phyloP scores from a whole-genome alignment of 1,140 invertebrate genomes.

The Physella acuta region DNA sequence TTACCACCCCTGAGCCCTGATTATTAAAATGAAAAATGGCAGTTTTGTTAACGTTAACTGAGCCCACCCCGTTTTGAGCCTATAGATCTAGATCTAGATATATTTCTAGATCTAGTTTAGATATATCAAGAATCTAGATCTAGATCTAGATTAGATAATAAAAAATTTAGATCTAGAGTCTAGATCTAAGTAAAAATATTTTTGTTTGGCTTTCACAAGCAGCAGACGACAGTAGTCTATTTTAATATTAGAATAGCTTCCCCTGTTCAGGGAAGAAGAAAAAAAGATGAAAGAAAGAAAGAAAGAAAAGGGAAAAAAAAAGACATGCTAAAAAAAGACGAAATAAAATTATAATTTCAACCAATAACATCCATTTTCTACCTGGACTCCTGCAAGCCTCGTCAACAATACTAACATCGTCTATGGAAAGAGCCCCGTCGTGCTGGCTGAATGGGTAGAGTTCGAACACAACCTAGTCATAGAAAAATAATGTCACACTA shows the following conservation, averaged over 20 bases:
- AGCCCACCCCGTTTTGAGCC: too few species aligned
- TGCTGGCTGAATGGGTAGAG: too few species aligned
- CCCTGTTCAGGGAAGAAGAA: background rate
- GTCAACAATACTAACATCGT: conserved; percentile 5
- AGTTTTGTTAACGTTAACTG: too few species aligned
- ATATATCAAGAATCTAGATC: too few species aligned
- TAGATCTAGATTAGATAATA: too few species aligned
- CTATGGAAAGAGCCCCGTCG: background rate
- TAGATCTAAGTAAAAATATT: background rate
- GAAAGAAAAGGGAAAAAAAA: background rate
- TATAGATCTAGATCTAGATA: too few species aligned
- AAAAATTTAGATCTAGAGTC: too few species aligned
- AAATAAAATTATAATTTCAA: background rate
- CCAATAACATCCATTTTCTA: background rate
- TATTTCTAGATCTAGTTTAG: too few species aligned
- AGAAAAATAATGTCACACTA: too few species aligned
- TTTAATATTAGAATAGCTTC: background rate
- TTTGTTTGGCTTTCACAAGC: background rate
- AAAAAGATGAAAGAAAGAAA: background rate
- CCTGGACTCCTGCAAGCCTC: conserved; percentile 4
- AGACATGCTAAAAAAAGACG: background rate
- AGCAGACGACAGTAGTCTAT: background rate
- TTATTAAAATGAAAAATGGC: too few species aligned
- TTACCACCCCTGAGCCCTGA: too few species aligned
- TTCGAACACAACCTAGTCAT: conserved; percentile 5